A percentile compares a stretch with the other conserved stretches of the same genome.
These are phyloP conservation scores for Neodontobutis hainanensis DNA, from an alignment of 2,113 vertebrate genomes.

Conservation along the genomic window DNA sequence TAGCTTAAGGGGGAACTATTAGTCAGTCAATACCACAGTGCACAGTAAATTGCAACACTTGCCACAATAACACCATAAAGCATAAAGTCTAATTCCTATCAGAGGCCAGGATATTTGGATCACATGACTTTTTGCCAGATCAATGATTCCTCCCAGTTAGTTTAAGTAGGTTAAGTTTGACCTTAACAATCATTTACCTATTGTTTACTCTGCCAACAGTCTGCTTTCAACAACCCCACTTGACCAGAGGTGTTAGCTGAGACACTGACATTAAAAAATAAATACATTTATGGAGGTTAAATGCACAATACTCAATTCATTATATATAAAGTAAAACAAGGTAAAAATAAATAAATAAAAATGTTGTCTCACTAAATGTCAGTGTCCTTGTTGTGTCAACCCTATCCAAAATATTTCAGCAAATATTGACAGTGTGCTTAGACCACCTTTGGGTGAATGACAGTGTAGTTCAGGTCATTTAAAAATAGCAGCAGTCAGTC, in stretches of 20 bases:
- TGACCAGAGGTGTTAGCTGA: slow-evolving; percentile 16
- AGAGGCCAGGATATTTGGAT: slow-evolving; percentile 36
- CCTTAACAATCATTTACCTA: slow-evolving; percentile 67
- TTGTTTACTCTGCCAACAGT: slow-evolving; percentile 50
- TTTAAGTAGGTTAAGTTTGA: slow-evolving; percentile 52
- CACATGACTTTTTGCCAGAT: slow-evolving; percentile 53
- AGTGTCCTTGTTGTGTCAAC: not conserved
- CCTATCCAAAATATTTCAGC: slow-evolving; percentile 34
- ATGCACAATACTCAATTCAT: not conserved
- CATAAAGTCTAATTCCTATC: not conserved
- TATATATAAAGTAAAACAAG: not conserved
- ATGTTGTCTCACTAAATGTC: too few relatives aligned
- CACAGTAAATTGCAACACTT: too few relatives aligned
- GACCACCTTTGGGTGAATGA: slow-evolving; percentile 20
- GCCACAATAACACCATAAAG: too few relatives aligned
- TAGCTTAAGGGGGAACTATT: slow-evolving; percentile 27
- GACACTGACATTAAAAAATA: slow-evolving; percentile 12
- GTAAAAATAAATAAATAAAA: not conserved
- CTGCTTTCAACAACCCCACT: slow-evolving; percentile 6
- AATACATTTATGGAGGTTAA: not conserved
- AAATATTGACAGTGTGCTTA: slow-evolving; percentile 62
- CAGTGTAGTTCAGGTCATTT: slow-evolving; percentile 62
- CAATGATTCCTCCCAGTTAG: slow-evolving; percentile 43
- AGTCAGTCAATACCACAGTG: too few relatives aligned
- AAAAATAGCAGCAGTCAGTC: slow-evolving; percentile 72